Evolutionary conservation across 1,140 invertebrate species (phyloP).

Genomic region (Drosophila arawakana): DNA sequence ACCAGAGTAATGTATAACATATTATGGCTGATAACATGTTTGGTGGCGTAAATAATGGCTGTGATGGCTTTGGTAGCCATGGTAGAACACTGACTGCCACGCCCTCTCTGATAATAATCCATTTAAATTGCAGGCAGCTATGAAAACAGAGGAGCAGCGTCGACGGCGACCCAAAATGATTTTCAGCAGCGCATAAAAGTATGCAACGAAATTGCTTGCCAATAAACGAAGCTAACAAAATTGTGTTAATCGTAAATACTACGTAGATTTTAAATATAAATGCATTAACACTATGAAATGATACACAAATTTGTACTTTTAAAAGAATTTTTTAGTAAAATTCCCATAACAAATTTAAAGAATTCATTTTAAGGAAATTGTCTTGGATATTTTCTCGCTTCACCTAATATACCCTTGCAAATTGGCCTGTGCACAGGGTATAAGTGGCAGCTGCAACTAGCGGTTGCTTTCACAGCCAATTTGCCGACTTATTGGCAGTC

Average conservation of each 20-base stretch:
- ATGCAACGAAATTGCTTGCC: constrained; percentile 16
- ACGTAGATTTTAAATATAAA: not conserved
- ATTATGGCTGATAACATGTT: constrained; percentile 68
- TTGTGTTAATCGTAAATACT: not conserved
- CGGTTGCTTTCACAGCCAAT: constrained; percentile 31
- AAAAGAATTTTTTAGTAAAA: no score
- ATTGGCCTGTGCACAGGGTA: not conserved
- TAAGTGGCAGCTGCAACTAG: constrained; percentile 6
- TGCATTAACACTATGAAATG: not conserved
- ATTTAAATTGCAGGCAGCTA: constrained; percentile 16
- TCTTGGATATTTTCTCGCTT: not conserved
- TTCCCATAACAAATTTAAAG: no score
- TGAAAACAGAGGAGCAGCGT: constrained; percentile 21
- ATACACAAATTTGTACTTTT: no score
- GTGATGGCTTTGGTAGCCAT: constrained; percentile 4
- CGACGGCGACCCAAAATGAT: constrained; percentile 8
- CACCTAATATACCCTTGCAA: not conserved
- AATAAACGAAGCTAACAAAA: not conserved
- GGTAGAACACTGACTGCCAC: constrained; percentile 27
- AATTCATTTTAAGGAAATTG: no score
- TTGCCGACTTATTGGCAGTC: constrained; percentile 27
- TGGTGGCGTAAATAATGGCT: constrained; percentile 57
- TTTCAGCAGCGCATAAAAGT: constrained; percentile 13
- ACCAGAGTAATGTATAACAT: constrained; percentile 59
- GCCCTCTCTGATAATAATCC: constrained; percentile 22